These are phyloP conservation scores for Neotoma lepida DNA, from an alignment of 2,113 vertebrate species.

Conservation along the genomic window DNA sequence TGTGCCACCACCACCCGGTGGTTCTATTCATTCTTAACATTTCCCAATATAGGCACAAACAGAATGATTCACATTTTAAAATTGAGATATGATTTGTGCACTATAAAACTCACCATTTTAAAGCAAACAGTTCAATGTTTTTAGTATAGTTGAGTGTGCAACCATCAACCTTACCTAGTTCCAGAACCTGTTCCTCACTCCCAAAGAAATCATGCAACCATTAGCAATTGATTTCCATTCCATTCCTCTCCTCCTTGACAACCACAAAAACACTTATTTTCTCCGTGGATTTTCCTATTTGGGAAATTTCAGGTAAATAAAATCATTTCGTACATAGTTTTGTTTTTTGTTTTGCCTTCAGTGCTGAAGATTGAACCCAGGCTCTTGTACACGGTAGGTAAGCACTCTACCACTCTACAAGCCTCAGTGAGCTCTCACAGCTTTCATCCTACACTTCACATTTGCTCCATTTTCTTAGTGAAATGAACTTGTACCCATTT, in stretches of 20 bases:
- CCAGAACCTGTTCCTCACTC: background rate
- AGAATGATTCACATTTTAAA: constrained; percentile 16
- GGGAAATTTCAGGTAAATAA: background rate
- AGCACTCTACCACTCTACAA: background rate
- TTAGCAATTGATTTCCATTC: background rate
- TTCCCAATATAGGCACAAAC: background rate
- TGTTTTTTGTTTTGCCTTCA: background rate
- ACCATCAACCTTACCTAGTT: background rate
- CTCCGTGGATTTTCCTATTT: background rate
- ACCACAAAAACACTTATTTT: background rate
- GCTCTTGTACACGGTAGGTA: background rate
- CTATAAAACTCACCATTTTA: background rate
- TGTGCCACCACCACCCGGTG: no score
- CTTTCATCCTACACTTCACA: background rate
- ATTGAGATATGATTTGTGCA: background rate
- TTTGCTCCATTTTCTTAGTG: background rate
- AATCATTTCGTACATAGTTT: background rate
- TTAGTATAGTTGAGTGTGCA: background rate
- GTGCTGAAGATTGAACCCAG: background rate
- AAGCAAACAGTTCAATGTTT: background rate
- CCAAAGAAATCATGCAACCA: background rate
- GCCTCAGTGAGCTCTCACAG: background rate
- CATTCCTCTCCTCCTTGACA: background rate
- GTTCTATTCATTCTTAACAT: background rate
- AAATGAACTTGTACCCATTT: background rate